phyloP scores from a whole-genome alignment of 1,140 invertebrate genomes.

The Lamellibrachia luymesi region DNA sequence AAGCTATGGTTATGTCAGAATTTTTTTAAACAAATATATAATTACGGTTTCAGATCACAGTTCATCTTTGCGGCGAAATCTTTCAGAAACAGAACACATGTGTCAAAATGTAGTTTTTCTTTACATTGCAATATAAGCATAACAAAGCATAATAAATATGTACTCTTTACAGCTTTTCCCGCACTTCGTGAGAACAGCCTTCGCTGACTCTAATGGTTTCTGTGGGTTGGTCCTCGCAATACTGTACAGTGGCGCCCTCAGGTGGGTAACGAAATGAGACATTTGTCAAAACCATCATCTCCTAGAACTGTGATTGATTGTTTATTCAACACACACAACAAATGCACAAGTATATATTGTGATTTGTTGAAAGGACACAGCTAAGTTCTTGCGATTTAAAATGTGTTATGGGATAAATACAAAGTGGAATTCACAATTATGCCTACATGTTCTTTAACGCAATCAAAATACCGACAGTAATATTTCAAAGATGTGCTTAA shows the following conservation, averaged over 20 bases:
- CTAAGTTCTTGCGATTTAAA: too few relatives aligned
- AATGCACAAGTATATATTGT: not conserved
- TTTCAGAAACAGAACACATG: too few relatives aligned
- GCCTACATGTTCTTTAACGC: not conserved
- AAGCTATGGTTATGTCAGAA: too few relatives aligned
- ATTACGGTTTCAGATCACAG: too few relatives aligned
- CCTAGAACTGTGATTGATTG: not conserved
- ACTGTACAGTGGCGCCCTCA: constrained; percentile 25
- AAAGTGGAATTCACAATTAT: not conserved
- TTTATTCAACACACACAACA: not conserved
- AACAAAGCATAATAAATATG: not conserved
- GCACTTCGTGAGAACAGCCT: constrained; percentile 18
- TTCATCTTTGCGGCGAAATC: too few relatives aligned
- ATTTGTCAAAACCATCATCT: not conserved
- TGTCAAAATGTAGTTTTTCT: too few relatives aligned
- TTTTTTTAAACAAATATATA: too few relatives aligned
- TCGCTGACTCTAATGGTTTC: constrained; percentile 13
- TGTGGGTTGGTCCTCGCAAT: constrained; percentile 24
- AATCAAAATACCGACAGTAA: not conserved
- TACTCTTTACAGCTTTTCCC: constrained; percentile 11
- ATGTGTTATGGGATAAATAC: not conserved
- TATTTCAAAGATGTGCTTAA: not conserved
- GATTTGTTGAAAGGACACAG: not conserved
- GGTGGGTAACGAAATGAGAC: not conserved
- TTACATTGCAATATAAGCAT: too few relatives aligned